Base-by-base conservation (phyloP, 2,888 invertebrate species). In the Bombylius major region DNA sequence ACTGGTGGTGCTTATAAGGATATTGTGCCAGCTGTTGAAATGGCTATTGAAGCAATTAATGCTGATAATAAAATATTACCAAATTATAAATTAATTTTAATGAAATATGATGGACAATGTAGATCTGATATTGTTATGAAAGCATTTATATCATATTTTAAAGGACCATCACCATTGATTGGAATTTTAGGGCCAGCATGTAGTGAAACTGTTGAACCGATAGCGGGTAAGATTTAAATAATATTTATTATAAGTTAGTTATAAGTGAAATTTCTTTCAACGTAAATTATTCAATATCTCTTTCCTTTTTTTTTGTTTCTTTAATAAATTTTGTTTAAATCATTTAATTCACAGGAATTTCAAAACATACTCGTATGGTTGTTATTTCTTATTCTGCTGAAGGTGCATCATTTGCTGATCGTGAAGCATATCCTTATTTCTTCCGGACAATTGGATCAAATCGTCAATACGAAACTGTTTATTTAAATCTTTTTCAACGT, bases 141-240 rank as follows among this genome's bases (percentile, higher is more conserved):
- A 61, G 77, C 80, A 1, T 87, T 88, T 68, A 86, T 89, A 55
- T 81, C 85, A 60, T 85, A 82, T 66, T 80, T 65, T 32, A 64
- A 85, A 55, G 72, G 45, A 1, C 39, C 53, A 39, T 62, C 59
- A 0, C 78, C 79, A 51, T 72, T 88, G 58, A 77, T 84, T 57
- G 89, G 88, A 1, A 81, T 89, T 1, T 67, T 89, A 50, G 89
- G 89, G 8, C 89, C 89, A 0, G 87, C 86, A 0, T 89, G 89
- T 65, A 86, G 87, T 0, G 88, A 89, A 67, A 87, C 88, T 0
- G 84, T 89, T 0, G 87, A 88, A 66, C 87, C 88, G 0, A 76
- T 89, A 44, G 87, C 87, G 0, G 86, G 84, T 61, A 53, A 51
- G 23, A 23, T 23, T 34, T 23, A 23, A 23, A 23, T 23, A 12